phyloP scores from a whole-genome alignment of 2,888 invertebrate species.

The Parnassius orleans region DNA sequence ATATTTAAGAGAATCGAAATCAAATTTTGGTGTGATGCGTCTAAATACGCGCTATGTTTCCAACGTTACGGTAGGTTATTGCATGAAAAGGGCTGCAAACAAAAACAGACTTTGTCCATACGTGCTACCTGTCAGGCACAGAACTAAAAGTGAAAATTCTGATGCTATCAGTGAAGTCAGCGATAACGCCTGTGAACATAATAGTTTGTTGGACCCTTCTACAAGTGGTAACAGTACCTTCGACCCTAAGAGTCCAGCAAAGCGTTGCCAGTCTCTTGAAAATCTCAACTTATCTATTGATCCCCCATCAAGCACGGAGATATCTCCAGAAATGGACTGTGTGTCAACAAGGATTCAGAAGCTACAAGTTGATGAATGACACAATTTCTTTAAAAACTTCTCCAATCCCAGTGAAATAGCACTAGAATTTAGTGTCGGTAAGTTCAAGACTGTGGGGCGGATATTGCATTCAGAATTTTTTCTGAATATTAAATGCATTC shows the following conservation, averaged over 20 bases:
- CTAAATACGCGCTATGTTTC: conserved; percentile 83
- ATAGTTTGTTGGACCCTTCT: conserved; percentile 65
- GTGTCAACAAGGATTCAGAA: conserved; percentile 83
- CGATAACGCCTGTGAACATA: conserved; percentile 57
- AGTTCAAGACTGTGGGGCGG: not conserved
- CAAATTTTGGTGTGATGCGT: conserved; percentile 74
- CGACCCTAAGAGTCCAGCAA: conserved; percentile 65
- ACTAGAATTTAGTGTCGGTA: conserved; percentile 26
- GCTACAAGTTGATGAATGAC: conserved; percentile 82
- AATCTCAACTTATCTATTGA: conserved; percentile 75
- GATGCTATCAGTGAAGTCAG: conserved; percentile 68
- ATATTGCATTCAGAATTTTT: conserved; percentile 31
- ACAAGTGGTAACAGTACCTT: conserved; percentile 57
- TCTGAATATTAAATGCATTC: conserved; percentile 63
- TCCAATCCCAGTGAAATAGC: conserved; percentile 38
- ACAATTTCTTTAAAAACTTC: conserved; percentile 35
- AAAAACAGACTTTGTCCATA: conserved; percentile 83
- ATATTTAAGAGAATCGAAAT: conserved; percentile 76
- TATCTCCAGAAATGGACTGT: conserved; percentile 81
- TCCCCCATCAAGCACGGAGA: conserved; percentile 50
- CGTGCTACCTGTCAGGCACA: conserved; percentile 77
- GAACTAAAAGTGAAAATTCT: conserved; percentile 83
- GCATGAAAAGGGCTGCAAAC: conserved; percentile 75
- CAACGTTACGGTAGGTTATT: conserved; percentile 82
- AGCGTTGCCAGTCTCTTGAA: conserved; percentile 83